A percentile compares a stretch with the other conserved stretches of the same genome.
phyloP scores from a whole-genome alignment of 2,888 invertebrate species.

The Cataglyphis altisquamis region DNA sequence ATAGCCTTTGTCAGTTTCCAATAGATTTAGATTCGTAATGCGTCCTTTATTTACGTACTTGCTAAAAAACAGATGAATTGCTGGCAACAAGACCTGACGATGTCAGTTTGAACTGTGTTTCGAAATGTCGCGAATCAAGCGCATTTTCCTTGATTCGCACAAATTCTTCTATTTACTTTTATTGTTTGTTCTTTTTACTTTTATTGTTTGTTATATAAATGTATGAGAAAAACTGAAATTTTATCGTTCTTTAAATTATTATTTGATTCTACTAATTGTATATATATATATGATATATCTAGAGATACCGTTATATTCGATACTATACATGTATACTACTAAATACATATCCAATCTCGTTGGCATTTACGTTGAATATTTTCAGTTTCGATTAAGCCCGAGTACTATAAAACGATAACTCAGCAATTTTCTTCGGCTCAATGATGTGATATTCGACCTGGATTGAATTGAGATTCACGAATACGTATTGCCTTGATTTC shows the following conservation, averaged over 20 bases:
- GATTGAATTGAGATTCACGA: constrained; percentile 51
- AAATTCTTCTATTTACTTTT: background rate
- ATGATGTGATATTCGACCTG: constrained; percentile 39
- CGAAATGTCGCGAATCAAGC: background rate
- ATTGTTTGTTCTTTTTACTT: no score
- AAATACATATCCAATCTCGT: constrained; percentile 5
- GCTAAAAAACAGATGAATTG: constrained; percentile 20
- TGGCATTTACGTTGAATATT: constrained; percentile 18
- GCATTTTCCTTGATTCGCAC: background rate
- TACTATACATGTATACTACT: background rate
- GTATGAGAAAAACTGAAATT: background rate
- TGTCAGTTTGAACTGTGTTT: background rate
- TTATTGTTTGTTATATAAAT: background rate
- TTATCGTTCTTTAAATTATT: background rate
- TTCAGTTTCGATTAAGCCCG: constrained; percentile 41
- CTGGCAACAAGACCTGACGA: background rate
- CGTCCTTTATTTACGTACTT: background rate
- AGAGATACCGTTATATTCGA: background rate
- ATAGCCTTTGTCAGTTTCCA: constrained; percentile 43
- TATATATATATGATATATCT: background rate
- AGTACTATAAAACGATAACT: constrained; percentile 22
- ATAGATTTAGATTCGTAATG: constrained; percentile 16
- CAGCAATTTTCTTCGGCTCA: constrained; percentile 45
- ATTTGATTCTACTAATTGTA: background rate
- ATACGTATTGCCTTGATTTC: constrained; percentile 41